Conservation (phyloP, 2,113 vertebrate species). For the Psittacula cyanocephala region DNA sequence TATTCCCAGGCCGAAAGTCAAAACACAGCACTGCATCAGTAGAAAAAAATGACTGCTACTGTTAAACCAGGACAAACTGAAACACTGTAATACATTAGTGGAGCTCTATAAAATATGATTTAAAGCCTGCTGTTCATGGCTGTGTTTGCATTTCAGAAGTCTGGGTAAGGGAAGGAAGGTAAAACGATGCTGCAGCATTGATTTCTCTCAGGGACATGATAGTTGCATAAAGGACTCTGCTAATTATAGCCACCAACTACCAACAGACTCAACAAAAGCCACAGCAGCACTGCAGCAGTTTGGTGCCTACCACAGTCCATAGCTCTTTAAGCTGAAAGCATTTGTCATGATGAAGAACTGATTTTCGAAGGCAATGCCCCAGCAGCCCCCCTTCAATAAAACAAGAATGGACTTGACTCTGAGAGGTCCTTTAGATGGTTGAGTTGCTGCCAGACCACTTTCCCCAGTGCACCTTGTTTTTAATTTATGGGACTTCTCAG, state of each 20-base stretch:
- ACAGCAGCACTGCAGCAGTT: neutral
- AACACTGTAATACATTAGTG: neutral
- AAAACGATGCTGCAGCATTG: neutral
- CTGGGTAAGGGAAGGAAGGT: neutral
- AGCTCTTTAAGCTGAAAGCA: neutral
- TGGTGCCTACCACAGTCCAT: neutral
- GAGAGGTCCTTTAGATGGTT: neutral
- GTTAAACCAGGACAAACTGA: no score
- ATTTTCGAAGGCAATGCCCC: neutral
- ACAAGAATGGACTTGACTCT: neutral
- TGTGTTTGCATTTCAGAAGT: neutral
- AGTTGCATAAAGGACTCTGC: conserved; percentile 6
- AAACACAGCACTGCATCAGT: no score
- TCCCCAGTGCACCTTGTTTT: neutral
- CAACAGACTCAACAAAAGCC: conserved; percentile 1
- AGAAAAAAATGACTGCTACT: no score
- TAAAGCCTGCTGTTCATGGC: neutral
- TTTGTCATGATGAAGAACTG: neutral
- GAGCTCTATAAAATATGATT: neutral
- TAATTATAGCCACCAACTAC: conserved; percentile 25
- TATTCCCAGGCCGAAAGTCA: no score
- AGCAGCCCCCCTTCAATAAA: neutral
- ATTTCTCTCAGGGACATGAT: conserved; percentile 9
- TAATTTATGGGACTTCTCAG: neutral
- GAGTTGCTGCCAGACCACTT: neutral